Base-by-base conservation (phyloP, 2,888 invertebrate species). In the Sphaerophoria taeniata region DNA sequence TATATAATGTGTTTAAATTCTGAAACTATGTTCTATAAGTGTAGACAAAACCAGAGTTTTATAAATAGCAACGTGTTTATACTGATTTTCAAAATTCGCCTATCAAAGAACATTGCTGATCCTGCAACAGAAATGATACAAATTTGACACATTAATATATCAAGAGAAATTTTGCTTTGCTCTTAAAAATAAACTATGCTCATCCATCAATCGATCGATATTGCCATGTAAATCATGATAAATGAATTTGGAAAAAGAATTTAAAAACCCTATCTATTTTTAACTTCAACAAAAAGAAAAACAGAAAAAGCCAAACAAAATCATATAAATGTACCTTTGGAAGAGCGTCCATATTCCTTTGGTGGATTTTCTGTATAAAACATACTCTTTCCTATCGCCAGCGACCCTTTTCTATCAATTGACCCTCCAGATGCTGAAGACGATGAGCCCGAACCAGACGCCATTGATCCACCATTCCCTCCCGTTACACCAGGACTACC, bases 351-450 rank as follows among this genome's bases (percentile, higher is more conserved):
- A 84, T 90, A 90, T 58, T 92, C 91, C 86, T 92, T 92, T 87
- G 92, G 92, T 89, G 92, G 92, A 88, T 90, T 90, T 87, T 92
- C 92, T 14, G 92, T 92, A 70, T 91, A 92, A 86, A 91, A 92
- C 88, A 91, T 91, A 88, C 92, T 92, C 78, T 92, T 92, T 65
- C 92, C 92, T 89, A 92, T 91, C 89, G 92, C 91, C 87, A 92
- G 87, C 12, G 91, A 90, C 24, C 91, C 91, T 81, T 92, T 92
- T 7, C 91, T 88, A 78, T 91, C 91, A 6, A 88, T 88, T 12
- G 88, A 87, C 70, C 88, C 89, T 33, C 87, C 88, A 39, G 90
- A 89, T 16, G 83, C 70, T 39, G 89, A 88, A 67, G 90, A 90
- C 12, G 90, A 89, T 31, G 86, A 61, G 7, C 88, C 88, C 34